These are phyloP conservation scores for Callinectes sapidus DNA, from an alignment of 2,888 invertebrate species.

Conservation along the genomic window DNA sequence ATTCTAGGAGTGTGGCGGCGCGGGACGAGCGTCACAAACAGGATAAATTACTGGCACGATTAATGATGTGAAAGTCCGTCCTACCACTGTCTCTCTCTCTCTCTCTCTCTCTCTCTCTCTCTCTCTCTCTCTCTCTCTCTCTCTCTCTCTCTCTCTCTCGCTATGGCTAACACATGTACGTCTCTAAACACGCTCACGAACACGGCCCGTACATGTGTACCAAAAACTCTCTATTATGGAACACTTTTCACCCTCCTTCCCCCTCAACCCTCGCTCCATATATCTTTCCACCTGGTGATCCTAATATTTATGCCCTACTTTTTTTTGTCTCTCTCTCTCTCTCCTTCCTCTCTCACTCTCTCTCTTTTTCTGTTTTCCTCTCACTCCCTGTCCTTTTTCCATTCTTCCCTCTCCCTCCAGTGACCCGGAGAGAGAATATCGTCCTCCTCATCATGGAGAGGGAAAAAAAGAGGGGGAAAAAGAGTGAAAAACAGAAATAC, in stretches of 20 bases:
- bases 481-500: constrained; percentile 16
- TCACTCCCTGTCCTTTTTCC: constrained; percentile 40
- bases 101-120: constrained; percentile 14
- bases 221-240: constrained; percentile 29
- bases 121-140: constrained; percentile 6
- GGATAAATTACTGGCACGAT: constrained; percentile 30
- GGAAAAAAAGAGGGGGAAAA: not conserved
- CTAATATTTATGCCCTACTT: not conserved
- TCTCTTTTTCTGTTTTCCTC: constrained; percentile 33
- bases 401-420: not conserved
- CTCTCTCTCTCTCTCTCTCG: not conserved
- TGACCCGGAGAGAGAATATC: constrained; percentile 24
- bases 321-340: not conserved
- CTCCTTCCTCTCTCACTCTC: constrained; percentile 12
- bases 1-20: constrained; percentile 38
- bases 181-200: not conserved
- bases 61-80: constrained; percentile 26
- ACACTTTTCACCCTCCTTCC: constrained; percentile 24
- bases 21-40: constrained; percentile 28
- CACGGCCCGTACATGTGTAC: not conserved
- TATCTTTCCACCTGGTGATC: constrained; percentile 36
- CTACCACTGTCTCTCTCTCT: constrained; percentile 27
- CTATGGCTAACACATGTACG: not conserved
- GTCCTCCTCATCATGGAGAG: constrained; percentile 44
- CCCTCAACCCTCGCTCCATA: not conserved